Percentiles rank a stretch among this genome's conserved stretches.
phyloP scores from a whole-genome alignment of 2,797 vertebrate species.

The Lacerta agilis region DNA sequence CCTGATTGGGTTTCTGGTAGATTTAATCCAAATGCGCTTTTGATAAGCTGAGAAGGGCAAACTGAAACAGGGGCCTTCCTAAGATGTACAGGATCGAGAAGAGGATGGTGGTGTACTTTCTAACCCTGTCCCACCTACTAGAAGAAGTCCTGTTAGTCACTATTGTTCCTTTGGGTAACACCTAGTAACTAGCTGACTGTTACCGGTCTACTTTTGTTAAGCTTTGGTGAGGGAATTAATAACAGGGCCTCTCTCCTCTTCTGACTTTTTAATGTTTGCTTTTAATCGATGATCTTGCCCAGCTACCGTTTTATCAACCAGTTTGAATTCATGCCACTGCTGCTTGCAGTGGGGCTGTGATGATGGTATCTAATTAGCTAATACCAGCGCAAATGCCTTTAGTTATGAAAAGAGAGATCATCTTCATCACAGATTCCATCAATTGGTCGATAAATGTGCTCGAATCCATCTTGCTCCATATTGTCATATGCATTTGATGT shows the following conservation, averaged over 20 bases:
- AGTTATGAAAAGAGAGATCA: slow-evolving; percentile 60
- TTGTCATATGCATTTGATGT: slow-evolving; percentile 50
- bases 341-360: slow-evolving; percentile 8
- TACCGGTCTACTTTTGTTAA: background rate
- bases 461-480: slow-evolving; percentile 63
- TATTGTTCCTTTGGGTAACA: background rate
- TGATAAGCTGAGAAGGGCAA: background rate
- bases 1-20: background rate
- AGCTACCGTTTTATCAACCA: slow-evolving; percentile 44
- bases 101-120: background rate
- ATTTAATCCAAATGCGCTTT: background rate
- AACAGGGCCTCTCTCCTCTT: slow-evolving; percentile 12
- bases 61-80: background rate
- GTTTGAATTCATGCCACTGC: slow-evolving; percentile 40
- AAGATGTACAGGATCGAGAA: background rate
- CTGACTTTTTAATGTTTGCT: slow-evolving; percentile 37
- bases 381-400: slow-evolving; percentile 57
- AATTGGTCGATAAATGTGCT: slow-evolving; percentile 60
- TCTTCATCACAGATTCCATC: slow-evolving; percentile 67
- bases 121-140: background rate
- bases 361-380: slow-evolving; percentile 7
- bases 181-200: background rate
- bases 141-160: background rate
- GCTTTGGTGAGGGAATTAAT: background rate
- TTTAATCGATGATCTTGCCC: slow-evolving; percentile 57